These are phyloP conservation scores for Hoplostethus atlanticus DNA, from an alignment of 2,797 vertebrate genomes.

Conservation along the genomic window DNA sequence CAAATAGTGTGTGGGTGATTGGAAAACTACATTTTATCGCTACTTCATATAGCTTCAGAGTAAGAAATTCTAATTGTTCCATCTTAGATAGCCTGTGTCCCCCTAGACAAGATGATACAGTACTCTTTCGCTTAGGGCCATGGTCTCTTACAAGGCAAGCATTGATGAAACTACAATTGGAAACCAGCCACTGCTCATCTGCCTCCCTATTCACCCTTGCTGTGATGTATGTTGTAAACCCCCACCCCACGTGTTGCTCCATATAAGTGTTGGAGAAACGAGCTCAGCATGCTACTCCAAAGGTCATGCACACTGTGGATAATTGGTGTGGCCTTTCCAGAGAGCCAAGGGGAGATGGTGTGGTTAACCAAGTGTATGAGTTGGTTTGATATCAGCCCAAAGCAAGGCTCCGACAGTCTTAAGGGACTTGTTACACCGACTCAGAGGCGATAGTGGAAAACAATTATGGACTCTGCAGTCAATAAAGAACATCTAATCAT, in stretches of 20 bases:
- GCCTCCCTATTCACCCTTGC: neutral
- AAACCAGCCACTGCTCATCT: neutral
- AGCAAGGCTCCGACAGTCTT: slow-evolving; percentile 19
- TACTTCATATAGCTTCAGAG: neutral
- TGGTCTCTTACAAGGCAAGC: neutral
- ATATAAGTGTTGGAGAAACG: slow-evolving; percentile 24
- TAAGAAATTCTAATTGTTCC: neutral
- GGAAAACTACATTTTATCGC: neutral
- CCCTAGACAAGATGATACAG: neutral
- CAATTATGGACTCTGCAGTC: slow-evolving; percentile 30
- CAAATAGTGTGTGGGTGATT: neutral
- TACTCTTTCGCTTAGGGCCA: too few relatives aligned
- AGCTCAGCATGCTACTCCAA: slow-evolving; percentile 42
- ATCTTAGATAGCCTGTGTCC: neutral
- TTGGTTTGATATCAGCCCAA: slow-evolving; percentile 17
- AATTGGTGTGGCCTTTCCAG: slow-evolving; percentile 68
- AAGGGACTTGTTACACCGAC: slow-evolving; percentile 12
- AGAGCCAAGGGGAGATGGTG: slow-evolving; percentile 28
- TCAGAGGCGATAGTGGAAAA: slow-evolving; percentile 37
- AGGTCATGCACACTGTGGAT: slow-evolving; percentile 54
- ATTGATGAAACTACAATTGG: slow-evolving; percentile 1
- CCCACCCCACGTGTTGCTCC: slow-evolving; percentile 23
- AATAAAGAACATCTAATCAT: slow-evolving; percentile 33
- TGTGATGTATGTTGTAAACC: slow-evolving; percentile 11
- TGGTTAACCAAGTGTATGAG: slow-evolving; percentile 19